phyloP scores from a whole-genome alignment of 2,888 invertebrate species.

The Eupithecia subfuscata region DNA sequence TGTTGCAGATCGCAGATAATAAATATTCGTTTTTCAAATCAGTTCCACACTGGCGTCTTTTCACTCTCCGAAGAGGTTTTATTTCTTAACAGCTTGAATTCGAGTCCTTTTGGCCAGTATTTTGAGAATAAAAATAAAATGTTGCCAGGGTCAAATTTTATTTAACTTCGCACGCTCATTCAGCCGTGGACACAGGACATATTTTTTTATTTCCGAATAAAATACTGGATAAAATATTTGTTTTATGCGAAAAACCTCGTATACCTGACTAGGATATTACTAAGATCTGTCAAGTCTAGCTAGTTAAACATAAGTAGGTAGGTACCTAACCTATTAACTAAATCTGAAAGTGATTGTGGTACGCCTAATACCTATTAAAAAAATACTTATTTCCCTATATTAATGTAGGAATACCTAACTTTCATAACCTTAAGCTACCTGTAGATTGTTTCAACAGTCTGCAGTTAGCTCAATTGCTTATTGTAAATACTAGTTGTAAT shows the following conservation, averaged over 20 bases:
- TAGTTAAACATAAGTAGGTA: too few relatives aligned
- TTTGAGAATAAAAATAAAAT: conserved; percentile 28
- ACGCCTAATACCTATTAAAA: too few relatives aligned
- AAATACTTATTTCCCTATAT: too few relatives aligned
- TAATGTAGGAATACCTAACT: too few relatives aligned
- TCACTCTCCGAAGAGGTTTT: conserved; percentile 10
- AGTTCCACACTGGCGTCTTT: neutral
- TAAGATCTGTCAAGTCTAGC: too few relatives aligned
- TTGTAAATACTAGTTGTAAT: too few relatives aligned
- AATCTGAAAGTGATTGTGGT: too few relatives aligned
- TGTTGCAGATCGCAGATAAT: neutral
- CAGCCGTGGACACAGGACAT: neutral
- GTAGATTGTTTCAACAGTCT: too few relatives aligned
- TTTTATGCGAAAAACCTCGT: neutral
- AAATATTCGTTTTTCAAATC: neutral
- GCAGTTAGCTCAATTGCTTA: too few relatives aligned
- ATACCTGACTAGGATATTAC: neutral
- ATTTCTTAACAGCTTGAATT: conserved; percentile 19
- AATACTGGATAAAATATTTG: neutral
- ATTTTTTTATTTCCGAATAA: conserved; percentile 13
- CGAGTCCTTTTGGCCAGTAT: conserved; percentile 17
- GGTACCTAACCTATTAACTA: neutral
- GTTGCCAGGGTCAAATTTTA: conserved; percentile 25
- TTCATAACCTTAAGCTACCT: too few relatives aligned
- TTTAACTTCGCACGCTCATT: conserved; percentile 29